Percentiles rank a stretch among this genome's conserved stretches.
These are phyloP conservation scores for Esox niger DNA, from an alignment of 2,113 vertebrate species.

Conservation along the genomic window DNA sequence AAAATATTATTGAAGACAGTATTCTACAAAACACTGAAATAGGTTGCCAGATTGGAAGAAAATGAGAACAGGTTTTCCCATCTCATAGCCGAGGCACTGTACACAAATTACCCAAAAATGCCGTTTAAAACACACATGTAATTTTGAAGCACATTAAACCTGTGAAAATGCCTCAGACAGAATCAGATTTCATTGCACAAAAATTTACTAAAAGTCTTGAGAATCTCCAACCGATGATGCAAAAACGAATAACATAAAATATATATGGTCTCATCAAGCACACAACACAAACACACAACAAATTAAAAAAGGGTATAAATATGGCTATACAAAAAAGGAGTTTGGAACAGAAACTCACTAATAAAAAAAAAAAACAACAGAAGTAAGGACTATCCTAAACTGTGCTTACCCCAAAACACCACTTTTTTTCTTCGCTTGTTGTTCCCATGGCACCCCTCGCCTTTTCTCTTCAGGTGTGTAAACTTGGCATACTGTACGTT, in stretches of 20 bases:
- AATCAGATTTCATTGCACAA: not conserved
- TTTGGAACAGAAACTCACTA: conserved; percentile 54
- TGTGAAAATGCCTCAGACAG: conserved; percentile 19
- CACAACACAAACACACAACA: conserved; percentile 63
- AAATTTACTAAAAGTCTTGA: conserved; percentile 20
- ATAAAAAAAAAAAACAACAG: conserved; percentile 55
- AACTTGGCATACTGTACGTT: conserved; percentile 70
- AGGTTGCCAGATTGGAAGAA: conserved; percentile 27
- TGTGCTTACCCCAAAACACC: conserved; percentile 77
- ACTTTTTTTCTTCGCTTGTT: conserved; percentile 72
- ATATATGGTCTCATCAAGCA: conserved; percentile 63
- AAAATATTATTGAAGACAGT: not conserved
- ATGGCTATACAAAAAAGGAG: conserved; percentile 58
- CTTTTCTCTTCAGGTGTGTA: conserved; percentile 68
- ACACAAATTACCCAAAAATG: conserved; percentile 35
- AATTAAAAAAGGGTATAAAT: conserved; percentile 40
- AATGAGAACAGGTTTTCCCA: conserved; percentile 44
- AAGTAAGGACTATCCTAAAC: conserved; percentile 72
- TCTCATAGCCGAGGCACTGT: conserved; percentile 29
- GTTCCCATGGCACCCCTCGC: conserved; percentile 66
- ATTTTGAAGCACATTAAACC: conserved; percentile 51
- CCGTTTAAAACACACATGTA: conserved; percentile 49
- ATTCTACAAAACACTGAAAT: conserved; percentile 20
- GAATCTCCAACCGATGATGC: conserved; percentile 47
- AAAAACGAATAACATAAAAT: conserved; percentile 46